Evolutionary conservation across 2,113 vertebrate genomes (phyloP).

Genomic region (Colius striatus): DNA sequence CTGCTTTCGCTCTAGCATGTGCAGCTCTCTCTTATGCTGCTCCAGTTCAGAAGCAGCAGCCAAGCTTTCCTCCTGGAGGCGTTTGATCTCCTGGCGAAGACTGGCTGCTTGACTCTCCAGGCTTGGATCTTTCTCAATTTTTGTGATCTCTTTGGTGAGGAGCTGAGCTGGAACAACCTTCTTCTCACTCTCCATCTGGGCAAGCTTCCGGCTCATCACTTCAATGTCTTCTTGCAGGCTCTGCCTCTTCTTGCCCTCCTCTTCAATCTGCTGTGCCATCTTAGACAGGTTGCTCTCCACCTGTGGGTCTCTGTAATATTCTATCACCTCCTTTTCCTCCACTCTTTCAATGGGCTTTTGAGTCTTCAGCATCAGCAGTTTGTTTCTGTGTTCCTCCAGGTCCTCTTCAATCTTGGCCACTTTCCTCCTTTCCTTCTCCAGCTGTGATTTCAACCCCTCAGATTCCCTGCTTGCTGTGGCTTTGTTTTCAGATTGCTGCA

Average conservation of each 20-base stretch:
- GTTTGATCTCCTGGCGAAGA: constrained; percentile 81
- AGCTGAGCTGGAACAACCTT: constrained; percentile 81
- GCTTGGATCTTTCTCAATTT: constrained; percentile 89
- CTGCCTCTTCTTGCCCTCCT: constrained; percentile 77
- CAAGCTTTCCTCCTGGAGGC: constrained; percentile 76
- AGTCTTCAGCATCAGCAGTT: constrained; percentile 84
- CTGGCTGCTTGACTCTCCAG: constrained; percentile 84
- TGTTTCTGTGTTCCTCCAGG: constrained; percentile 80
- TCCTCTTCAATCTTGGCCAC: constrained; percentile 73
- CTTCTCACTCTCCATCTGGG: constrained; percentile 76
- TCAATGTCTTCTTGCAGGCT: constrained; percentile 81
- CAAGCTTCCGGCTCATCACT: constrained; percentile 74
- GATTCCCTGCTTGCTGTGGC: constrained; percentile 60
- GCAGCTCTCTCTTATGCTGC: constrained; percentile 82
- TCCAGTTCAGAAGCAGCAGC: constrained; percentile 72
- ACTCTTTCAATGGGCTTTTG: constrained; percentile 88
- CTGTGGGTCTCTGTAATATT: constrained; percentile 91
- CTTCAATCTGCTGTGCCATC: constrained; percentile 75
- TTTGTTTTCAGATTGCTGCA: constrained; percentile 75
- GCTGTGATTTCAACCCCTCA: constrained; percentile 73
- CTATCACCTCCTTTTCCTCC: constrained; percentile 92
- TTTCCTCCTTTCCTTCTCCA: constrained; percentile 84
- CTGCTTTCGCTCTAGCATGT: constrained; percentile 83
- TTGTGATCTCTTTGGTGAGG: constrained; percentile 93
- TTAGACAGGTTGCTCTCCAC: constrained; percentile 79